Percentiles rank a stretch among this genome's conserved stretches.
Evolutionary conservation across 2,113 vertebrate species (phyloP).

Genomic region (Notarius lentiginosus): DNA sequence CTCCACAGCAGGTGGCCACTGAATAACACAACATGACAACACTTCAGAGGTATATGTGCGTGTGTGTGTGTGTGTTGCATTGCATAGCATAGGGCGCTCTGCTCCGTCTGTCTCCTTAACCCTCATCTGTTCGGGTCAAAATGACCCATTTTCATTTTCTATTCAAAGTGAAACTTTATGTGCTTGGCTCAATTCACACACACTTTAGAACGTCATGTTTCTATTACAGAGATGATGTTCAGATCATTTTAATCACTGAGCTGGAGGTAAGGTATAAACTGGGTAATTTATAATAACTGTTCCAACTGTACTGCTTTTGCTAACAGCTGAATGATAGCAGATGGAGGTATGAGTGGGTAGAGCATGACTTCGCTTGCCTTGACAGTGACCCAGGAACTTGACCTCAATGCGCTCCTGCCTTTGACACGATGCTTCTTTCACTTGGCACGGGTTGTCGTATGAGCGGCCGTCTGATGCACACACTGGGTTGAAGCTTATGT

Average conservation of each 20-base stretch:
- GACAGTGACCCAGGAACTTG: slow-evolving; percentile 97
- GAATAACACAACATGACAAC: slow-evolving; percentile 28
- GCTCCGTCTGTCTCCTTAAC: slow-evolving; percentile 1
- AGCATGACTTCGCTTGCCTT: slow-evolving; percentile 78
- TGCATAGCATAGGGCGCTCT: background rate
- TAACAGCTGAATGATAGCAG: background rate
- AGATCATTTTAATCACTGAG: background rate
- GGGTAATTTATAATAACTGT: background rate
- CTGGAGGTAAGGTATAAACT: background rate
- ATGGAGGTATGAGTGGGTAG: background rate
- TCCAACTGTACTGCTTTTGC: no score
- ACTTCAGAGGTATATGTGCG: slow-evolving; percentile 23
- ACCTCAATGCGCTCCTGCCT: slow-evolving; percentile 99
- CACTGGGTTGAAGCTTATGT: slow-evolving; percentile 99
- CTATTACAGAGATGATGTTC: background rate
- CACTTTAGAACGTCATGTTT: background rate
- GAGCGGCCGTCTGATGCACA: slow-evolving; percentile 98
- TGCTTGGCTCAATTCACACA: background rate
- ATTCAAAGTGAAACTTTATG: background rate
- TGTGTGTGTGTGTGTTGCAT: background rate
- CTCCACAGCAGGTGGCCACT: slow-evolving; percentile 23
- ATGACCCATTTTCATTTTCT: slow-evolving; percentile 11
- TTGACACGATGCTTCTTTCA: slow-evolving; percentile 99
- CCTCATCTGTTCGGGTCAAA: slow-evolving; percentile 12
- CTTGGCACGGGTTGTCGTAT: slow-evolving; percentile 99